Base-by-base conservation (phyloP, 2,797 vertebrate species). In the Diceros bicornis region DNA sequence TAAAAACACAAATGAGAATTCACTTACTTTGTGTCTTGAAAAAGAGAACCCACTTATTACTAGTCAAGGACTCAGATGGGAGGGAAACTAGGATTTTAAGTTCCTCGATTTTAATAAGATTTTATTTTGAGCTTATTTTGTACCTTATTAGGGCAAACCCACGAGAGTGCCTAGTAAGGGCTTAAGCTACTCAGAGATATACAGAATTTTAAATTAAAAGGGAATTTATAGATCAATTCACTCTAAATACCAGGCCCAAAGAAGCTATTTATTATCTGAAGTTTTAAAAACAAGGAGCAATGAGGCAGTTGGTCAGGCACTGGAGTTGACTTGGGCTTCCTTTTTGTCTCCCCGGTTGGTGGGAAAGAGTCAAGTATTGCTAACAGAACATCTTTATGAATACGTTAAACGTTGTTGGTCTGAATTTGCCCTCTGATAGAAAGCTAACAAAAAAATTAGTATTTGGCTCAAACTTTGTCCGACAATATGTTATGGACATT, bases 371-470 rank as follows among this genome's bases (percentile, higher is more conserved):
- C 50, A 94, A 68, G 59, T 79, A 66, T 62, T 90, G 50, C 17
- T 78, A 72, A 83, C 32, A 74, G 23, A 93, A 74, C 23, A 68
- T 78, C 62, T 83, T 61, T 62, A 59, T 77, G 77, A 84, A 50
- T 20, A 83, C 81, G 68, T 62, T 20, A 74, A 79, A 93, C 72
- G 27, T 27, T 50, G 2, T 50, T 41, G 55, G 23, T 13, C 6
- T 87, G 34, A 91, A 69, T 20, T 93, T 88, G 4, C 27, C 13
- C 13, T 93, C 34, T 84, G 25, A 47, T 44, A 66, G 23, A 77
- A 92, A 90, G 47, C 52, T 91, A 93, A 83, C 29, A 62, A 91
- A 64, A 64, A 94, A 66, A 71, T 71, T 69, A 52, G 62, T 74
- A 71, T 77, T 87, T 71, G 74, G 32, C 69, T 87, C 50, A 88